These are phyloP conservation scores for Aphelinus atriplicis DNA, from an alignment of 1,140 invertebrate species.

Conservation along the genomic window DNA sequence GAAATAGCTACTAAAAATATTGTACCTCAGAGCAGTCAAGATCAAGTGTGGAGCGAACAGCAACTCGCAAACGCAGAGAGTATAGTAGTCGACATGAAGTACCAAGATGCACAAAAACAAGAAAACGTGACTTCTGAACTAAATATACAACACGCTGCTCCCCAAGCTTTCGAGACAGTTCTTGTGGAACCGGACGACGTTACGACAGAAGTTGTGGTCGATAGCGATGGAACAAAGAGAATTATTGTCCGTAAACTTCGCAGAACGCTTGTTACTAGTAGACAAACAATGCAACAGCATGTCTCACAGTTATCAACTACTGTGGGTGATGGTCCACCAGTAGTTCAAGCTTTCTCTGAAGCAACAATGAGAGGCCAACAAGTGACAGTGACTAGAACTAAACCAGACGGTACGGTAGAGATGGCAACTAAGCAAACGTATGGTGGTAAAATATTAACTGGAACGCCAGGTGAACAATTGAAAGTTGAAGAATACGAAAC, in stretches of 20 bases:
- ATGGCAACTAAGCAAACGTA: constrained; percentile 71
- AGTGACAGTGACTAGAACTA: constrained; percentile 70
- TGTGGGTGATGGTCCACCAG: constrained; percentile 61
- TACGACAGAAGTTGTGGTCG: constrained; percentile 82
- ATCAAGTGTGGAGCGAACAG: constrained; percentile 44
- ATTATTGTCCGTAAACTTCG: constrained; percentile 78
- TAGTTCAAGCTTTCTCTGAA: constrained; percentile 73
- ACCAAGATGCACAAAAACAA: constrained; percentile 67
- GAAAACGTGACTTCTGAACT: constrained; percentile 69
- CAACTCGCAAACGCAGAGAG: constrained; percentile 56
- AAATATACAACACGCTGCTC: constrained; percentile 73
- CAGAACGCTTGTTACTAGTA: constrained; percentile 62
- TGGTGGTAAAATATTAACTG: constrained; percentile 71
- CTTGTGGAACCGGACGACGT: constrained; percentile 80
- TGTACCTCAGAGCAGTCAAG: constrained; percentile 65
- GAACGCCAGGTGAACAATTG: constrained; percentile 70
- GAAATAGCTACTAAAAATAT: constrained; percentile 76
- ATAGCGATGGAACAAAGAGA: constrained; percentile 81
- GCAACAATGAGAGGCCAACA: constrained; percentile 72
- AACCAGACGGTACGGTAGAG: constrained; percentile 72
- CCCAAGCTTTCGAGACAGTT: constrained; percentile 82
- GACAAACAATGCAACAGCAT: constrained; percentile 63
- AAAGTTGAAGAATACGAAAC: constrained; percentile 74
- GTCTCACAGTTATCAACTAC: constrained; percentile 57
- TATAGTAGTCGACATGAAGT: constrained; percentile 79